Evolutionary conservation across 1,140 invertebrate genomes (phyloP).

Genomic region (Camponotus vicinus): DNA sequence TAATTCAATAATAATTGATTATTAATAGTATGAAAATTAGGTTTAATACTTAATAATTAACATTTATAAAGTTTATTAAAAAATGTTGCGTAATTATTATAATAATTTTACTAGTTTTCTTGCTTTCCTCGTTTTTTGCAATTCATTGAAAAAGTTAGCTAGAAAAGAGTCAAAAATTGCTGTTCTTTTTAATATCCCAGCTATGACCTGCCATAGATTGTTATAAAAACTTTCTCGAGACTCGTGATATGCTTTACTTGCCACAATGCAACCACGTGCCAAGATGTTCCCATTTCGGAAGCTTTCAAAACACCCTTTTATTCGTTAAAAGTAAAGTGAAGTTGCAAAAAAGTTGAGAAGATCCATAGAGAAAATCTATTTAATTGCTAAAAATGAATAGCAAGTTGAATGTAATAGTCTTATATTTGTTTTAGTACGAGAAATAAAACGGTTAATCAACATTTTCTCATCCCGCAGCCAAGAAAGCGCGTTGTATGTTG

Average conservation of each 20-base stretch:
- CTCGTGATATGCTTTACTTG: neutral
- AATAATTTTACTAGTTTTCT: neutral
- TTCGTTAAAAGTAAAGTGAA: conserved; percentile 66
- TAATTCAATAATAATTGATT: conserved; percentile 37
- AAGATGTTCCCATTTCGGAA: conserved; percentile 48
- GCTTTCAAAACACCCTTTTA: conserved; percentile 61
- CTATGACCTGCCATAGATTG: neutral
- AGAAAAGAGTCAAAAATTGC: neutral
- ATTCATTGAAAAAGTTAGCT: neutral
- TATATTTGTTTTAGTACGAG: conserved; percentile 2
- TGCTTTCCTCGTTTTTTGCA: neutral
- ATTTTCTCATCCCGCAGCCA: conserved; percentile 33
- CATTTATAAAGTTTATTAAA: neutral
- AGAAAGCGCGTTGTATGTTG: conserved; percentile 69
- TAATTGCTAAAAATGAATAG: neutral
- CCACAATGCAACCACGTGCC: neutral
- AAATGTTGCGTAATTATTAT: neutral
- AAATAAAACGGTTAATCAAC: conserved; percentile 69
- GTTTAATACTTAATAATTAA: neutral
- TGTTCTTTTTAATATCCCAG: conserved; percentile 11
- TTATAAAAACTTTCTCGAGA: conserved; percentile 30
- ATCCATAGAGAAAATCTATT: conserved; percentile 20
- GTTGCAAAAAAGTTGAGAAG: neutral
- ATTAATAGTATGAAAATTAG: conserved; percentile 47
- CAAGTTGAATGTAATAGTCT: conserved; percentile 15